Percentiles rank a stretch among this genome's conserved stretches.
Conservation (phyloP, 1,140 invertebrate species). For the Phocides pigmalion region DNA sequence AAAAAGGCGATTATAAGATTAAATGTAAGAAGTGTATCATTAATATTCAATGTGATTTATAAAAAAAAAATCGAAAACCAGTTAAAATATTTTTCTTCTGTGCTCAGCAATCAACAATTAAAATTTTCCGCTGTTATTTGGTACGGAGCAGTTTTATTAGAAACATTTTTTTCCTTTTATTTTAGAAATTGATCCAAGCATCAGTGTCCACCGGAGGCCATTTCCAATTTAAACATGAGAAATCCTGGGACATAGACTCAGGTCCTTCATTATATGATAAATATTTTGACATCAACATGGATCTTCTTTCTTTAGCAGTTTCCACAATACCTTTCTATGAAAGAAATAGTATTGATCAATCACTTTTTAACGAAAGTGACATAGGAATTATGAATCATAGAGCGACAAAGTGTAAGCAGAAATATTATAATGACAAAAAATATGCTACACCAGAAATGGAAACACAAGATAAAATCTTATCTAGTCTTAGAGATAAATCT, state of each 20-base stretch:
- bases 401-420: conserved; percentile 72
- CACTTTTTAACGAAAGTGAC: conserved; percentile 65
- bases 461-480: conserved; percentile 55
- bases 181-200: conserved; percentile 70
- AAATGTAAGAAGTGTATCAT: too few species aligned
- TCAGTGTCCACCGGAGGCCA: conserved; percentile 74
- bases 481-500: conserved; percentile 31
- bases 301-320: conserved; percentile 61
- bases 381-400: conserved; percentile 71
- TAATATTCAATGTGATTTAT: too few species aligned
- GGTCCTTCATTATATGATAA: conserved; percentile 70
- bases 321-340: conserved; percentile 76
- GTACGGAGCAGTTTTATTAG: too few species aligned
- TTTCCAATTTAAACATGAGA: conserved; percentile 83
- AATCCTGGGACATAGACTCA: conserved; percentile 70
- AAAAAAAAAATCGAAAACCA: too few species aligned
- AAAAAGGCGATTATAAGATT: too few species aligned
- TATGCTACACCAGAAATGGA: conserved; percentile 64
- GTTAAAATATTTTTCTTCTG: too few species aligned
- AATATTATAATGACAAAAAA: conserved; percentile 74
- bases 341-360: conserved; percentile 65
- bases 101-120: too few species aligned
- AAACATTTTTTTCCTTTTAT: too few species aligned
- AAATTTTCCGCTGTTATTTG: too few species aligned
- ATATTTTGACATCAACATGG: conserved; percentile 77